phyloP scores from a whole-genome alignment of 2,113 vertebrate species.

The Psilopogon haemacephalus region DNA sequence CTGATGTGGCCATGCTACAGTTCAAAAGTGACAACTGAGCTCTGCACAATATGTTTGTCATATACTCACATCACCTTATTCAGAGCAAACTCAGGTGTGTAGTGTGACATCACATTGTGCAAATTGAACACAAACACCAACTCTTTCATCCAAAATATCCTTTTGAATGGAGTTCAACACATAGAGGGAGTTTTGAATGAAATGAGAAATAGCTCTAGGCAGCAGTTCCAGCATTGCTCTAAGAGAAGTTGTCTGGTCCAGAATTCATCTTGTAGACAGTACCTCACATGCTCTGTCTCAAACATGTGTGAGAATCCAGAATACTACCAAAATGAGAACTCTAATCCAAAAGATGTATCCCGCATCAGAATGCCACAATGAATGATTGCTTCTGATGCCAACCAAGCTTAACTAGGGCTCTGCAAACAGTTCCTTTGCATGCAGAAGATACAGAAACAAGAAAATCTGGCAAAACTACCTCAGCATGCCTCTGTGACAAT shows the following conservation, averaged over 20 bases:
- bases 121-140: not conserved
- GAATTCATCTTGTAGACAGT: not conserved
- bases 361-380: not conserved
- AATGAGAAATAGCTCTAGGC: not conserved
- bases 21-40: not conserved
- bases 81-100: not conserved
- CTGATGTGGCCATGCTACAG: not conserved
- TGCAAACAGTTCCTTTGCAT: not conserved
- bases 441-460: not conserved
- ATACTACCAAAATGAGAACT: not conserved
- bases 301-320: not conserved
- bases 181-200: not conserved
- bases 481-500: not conserved
- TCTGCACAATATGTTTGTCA: not conserved
- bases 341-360: not conserved
- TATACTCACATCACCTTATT: not conserved
- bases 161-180: not conserved
- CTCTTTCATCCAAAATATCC: not conserved
- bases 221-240: not conserved
- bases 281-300: not conserved
- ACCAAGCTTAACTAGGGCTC: not conserved
- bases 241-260: not conserved
- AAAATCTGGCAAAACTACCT: not conserved
- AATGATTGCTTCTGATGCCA: not conserved
- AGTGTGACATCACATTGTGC: not conserved